These are phyloP conservation scores for Harpalus rufipes DNA, from an alignment of 2,888 invertebrate genomes.

Conservation along the genomic window DNA sequence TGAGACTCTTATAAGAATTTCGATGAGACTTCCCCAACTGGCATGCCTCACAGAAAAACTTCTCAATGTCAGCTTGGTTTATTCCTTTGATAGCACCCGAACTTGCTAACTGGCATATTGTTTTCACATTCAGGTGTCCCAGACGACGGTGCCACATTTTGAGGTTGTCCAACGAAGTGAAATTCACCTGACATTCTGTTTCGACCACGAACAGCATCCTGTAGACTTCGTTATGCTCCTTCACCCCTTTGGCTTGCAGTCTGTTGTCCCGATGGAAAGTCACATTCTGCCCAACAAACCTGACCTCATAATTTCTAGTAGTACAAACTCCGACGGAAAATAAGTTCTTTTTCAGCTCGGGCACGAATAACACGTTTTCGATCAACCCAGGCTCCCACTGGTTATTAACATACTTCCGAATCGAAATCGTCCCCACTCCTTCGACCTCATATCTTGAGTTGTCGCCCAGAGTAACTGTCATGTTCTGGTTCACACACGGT, in stretches of 20 bases:
- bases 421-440: conserved; percentile 68
- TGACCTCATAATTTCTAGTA: no score
- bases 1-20: no score
- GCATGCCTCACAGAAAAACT: not conserved
- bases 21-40: no score
- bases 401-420: conserved; percentile 67
- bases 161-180: no score
- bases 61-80: not conserved
- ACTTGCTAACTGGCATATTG: conserved; percentile 69
- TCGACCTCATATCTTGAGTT: conserved; percentile 58
- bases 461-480: conserved; percentile 51
- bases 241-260: no score
- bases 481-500: conserved; percentile 48
- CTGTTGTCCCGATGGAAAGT: no score
- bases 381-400: conserved; percentile 68
- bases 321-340: conserved; percentile 69
- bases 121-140: conserved; percentile 67
- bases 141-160: conserved; percentile 23
- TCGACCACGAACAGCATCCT: no score
- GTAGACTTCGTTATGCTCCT: no score
- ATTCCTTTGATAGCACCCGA: conserved; percentile 63
- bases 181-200: no score
- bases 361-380: conserved; percentile 70
- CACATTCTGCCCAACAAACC: no score
- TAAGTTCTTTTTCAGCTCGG: conserved; percentile 69